Percentiles rank a stretch among this genome's conserved stretches.
Conservation (phyloP, 2,797 vertebrate genomes). For the Myotis myotis region DNA sequence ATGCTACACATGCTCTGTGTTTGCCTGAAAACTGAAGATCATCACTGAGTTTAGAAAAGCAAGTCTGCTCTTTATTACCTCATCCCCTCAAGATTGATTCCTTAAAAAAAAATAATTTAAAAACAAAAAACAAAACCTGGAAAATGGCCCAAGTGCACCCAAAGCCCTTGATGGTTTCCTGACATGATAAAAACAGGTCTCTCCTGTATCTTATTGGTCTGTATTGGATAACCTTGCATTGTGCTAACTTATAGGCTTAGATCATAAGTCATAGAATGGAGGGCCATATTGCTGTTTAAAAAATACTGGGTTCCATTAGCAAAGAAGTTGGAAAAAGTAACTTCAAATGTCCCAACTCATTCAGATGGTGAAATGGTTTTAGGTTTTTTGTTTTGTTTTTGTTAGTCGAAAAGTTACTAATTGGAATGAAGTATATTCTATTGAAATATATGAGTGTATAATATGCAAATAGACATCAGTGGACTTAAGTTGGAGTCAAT, state of each 20-base stretch:
- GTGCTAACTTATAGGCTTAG: neutral
- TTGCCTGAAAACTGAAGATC: neutral
- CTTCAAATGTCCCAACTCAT: neutral
- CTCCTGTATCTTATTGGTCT: neutral
- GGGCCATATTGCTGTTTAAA: neutral
- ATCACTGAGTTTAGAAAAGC: neutral
- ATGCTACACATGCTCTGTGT: neutral
- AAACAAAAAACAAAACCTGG: neutral
- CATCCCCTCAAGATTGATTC: neutral
- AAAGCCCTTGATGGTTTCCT: neutral
- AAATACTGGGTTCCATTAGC: neutral
- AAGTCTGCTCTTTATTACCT: neutral
- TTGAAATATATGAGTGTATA: neutral
- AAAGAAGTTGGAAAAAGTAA: neutral
- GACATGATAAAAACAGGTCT: neutral
- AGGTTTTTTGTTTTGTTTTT: neutral
- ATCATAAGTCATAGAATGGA: neutral
- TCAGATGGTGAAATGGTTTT: neutral
- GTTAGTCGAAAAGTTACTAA: neutral
- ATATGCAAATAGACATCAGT: neutral
- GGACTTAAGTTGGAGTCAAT: neutral
- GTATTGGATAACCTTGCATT: neutral
- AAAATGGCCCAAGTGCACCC: neutral
- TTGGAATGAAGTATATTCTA: neutral
- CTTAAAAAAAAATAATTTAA: neutral